Evolutionary conservation across 2,797 vertebrate species (phyloP), one percentile per base, ranked within the genome.

Genomic region (Brachymystax lenok): DNA sequence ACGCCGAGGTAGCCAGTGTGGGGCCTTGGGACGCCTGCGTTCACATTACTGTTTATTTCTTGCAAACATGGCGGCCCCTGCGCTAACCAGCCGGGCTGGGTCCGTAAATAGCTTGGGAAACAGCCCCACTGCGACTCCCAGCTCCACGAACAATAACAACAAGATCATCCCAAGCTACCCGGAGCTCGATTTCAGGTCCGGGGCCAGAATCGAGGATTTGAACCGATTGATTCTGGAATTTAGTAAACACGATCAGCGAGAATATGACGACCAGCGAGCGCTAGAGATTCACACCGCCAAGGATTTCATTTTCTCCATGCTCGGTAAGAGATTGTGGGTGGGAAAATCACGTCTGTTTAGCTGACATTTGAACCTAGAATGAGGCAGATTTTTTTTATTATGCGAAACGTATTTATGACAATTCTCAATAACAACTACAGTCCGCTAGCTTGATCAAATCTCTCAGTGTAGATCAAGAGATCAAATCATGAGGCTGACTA

Each of bases 231-330:
- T 98, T 90, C 92, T 94, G 88, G 97, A 98, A 91, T 97, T 98
- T 91, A 93, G 94, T 83, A 96, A 95, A 64, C 97, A 98, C 89
- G 97, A 98, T 77, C 97, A 97, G 93, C 91, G 97, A 78, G 97
- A 99, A 82, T 97, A 98, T 85, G 97, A 98, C 91, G 97, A 99
- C 88, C 97, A 99, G 94, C 83, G 97, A 83, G 97, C 97, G 19
- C 94, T 98, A 91, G 97, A 99, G 94, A 97, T 99, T 84, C 97
- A 99, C 94, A 99, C 97, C 21, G 97, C 97, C 86, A 99, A 98
- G 90, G 97, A 99, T 91, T 99, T 99, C 95, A 96, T 99, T 94
- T 99, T 98, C 95, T 99, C 97, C 88, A 97, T 98, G 96, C 94
- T 98, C 83, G 97, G 97, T 98, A 74, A 91, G 86, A 75, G 30